These are phyloP conservation scores for Brevipalpus yothersi DNA, from an alignment of 1,140 invertebrate genomes.

Conservation along the genomic window DNA sequence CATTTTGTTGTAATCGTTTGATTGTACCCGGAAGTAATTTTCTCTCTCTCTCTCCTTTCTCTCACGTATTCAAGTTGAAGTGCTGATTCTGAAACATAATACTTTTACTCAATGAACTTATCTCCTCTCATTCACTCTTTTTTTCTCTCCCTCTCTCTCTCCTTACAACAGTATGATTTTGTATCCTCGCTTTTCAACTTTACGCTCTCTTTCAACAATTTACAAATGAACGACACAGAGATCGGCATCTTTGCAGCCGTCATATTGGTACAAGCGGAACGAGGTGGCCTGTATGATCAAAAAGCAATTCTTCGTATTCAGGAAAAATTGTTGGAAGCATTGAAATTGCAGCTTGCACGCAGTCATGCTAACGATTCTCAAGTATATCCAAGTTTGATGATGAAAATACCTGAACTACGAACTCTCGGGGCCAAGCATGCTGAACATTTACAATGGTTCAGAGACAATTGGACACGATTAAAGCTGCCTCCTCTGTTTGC, in stretches of 20 bases:
- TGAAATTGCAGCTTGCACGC: slow-evolving; percentile 41
- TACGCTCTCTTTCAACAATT: slow-evolving; percentile 28
- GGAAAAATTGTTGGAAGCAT: slow-evolving; percentile 56
- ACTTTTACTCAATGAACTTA: background rate
- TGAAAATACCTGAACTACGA: slow-evolving; percentile 48
- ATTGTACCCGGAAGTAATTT: no score
- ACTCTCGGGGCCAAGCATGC: slow-evolving; percentile 57
- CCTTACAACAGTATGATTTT: slow-evolving; percentile 33
- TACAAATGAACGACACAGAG: slow-evolving; percentile 64
- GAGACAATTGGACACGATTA: slow-evolving; percentile 57
- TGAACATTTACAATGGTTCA: slow-evolving; percentile 67
- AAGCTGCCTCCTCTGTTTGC: slow-evolving; percentile 64
- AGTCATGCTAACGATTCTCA: slow-evolving; percentile 29
- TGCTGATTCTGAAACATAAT: background rate
- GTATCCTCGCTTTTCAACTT: slow-evolving; percentile 36
- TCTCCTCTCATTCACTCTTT: background rate
- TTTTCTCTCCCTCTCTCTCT: background rate
- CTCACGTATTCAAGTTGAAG: no score
- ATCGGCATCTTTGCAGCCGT: slow-evolving; percentile 65
- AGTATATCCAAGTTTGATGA: slow-evolving; percentile 37
- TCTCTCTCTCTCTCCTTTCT: no score
- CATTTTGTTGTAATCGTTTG: no score
- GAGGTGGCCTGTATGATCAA: slow-evolving; percentile 45
- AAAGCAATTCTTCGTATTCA: slow-evolving; percentile 54
- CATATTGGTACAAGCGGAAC: slow-evolving; percentile 33